These are phyloP conservation scores for Nibea albiflora DNA, from an alignment of 2,113 vertebrate genomes.

Conservation along the genomic window DNA sequence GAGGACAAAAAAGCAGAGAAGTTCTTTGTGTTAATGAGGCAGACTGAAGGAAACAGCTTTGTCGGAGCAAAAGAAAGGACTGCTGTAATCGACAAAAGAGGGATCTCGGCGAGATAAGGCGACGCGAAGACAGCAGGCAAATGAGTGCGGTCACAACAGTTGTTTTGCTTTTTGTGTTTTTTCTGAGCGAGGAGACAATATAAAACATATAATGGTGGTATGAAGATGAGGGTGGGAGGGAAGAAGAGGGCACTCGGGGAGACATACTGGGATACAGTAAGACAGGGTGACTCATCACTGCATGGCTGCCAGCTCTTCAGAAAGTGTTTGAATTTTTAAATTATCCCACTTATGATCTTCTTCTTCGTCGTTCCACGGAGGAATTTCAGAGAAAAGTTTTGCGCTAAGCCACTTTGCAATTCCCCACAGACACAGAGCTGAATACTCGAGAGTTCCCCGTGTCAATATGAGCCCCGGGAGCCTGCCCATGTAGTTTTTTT, in stretches of 20 bases:
- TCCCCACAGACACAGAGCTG: background rate
- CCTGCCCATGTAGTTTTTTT: background rate
- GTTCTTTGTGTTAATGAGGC: slow-evolving; percentile 67
- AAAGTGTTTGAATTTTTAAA: slow-evolving; percentile 37
- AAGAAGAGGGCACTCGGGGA: background rate
- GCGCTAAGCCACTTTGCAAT: background rate
- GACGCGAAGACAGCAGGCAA: background rate
- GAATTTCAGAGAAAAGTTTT: background rate
- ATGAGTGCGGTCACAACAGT: background rate
- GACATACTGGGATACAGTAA: background rate
- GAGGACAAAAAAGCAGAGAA: slow-evolving; percentile 35
- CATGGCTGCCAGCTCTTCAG: slow-evolving; percentile 2
- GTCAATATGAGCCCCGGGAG: background rate
- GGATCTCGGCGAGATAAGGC: slow-evolving; percentile 17
- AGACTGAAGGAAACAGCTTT: slow-evolving; percentile 46
- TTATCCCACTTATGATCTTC: slow-evolving; percentile 18
- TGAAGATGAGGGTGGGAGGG: background rate
- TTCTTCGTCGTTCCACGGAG: background rate
- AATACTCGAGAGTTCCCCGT: slow-evolving; percentile 4
- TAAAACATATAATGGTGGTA: background rate
- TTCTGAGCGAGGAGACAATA: background rate
- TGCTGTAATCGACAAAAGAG: slow-evolving; percentile 22
- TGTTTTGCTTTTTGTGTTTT: slow-evolving; percentile 18
- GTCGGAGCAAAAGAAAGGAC: slow-evolving; percentile 17
- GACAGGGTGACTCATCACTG: slow-evolving; percentile 23